These are phyloP conservation scores for Lucilia sericata DNA, from an alignment of 1,140 invertebrate species.

Conservation along the genomic window DNA sequence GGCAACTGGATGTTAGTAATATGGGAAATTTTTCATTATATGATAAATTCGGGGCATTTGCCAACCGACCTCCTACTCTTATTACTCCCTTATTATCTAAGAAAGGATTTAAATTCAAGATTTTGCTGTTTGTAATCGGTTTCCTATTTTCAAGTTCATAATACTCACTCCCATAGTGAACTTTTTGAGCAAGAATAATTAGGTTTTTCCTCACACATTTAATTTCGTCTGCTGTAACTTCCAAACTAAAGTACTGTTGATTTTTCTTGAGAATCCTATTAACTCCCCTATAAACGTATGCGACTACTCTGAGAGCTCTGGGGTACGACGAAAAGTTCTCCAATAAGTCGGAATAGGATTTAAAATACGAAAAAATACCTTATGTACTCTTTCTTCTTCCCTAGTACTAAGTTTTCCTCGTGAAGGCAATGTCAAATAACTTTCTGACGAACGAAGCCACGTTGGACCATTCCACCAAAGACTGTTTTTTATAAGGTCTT, in stretches of 20 bases:
- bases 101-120: neutral
- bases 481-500: conserved; percentile 35
- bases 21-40: neutral
- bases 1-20: neutral
- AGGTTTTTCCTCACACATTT: neutral
- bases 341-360: neutral
- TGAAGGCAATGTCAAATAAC: neutral
- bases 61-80: neutral
- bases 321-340: neutral
- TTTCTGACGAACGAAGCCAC: conserved; percentile 44
- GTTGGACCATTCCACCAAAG: conserved; percentile 55
- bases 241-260: neutral
- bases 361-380: no score
- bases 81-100: neutral
- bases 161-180: no score
- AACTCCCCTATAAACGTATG: neutral
- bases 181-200: no score
- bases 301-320: neutral
- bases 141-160: neutral
- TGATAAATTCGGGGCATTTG: neutral
- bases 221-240: neutral
- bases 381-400: no score
- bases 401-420: no score
- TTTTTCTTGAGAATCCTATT: no score
- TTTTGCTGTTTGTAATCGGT: neutral